These are phyloP conservation scores for human (Homo sapiens) DNA, from an alignment of 2,113 vertebrate species.

Conservation along the genomic window GRCh38 chr3:158954501-158955000, in stretches of 20 bases:
- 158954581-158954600: background rate
- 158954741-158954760: conserved; percentile 25
- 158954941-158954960: conserved; percentile 45
- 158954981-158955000: background rate
- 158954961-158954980: background rate
- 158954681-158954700: background rate
- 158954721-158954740: background rate
- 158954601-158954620: background rate
- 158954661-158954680: conserved; percentile 16
- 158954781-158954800: conserved; percentile 60
- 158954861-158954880: conserved; percentile 67
- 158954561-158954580: background rate
- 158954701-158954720: background rate
- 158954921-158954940: background rate
- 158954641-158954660: background rate
- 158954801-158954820: conserved; percentile 58
- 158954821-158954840: conserved; percentile 51
- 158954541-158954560: background rate
- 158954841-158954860: conserved; percentile 56
- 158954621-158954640: background rate
- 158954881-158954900: conserved; percentile 71
- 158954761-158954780: background rate
- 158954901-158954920: conserved; percentile 46
- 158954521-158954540: background rate
- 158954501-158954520: background rate